Percentiles rank a stretch among this genome's conserved stretches.
These are phyloP conservation scores for Phaetusa simplex DNA, from an alignment of 2,113 vertebrate species.

Conservation along the genomic window DNA sequence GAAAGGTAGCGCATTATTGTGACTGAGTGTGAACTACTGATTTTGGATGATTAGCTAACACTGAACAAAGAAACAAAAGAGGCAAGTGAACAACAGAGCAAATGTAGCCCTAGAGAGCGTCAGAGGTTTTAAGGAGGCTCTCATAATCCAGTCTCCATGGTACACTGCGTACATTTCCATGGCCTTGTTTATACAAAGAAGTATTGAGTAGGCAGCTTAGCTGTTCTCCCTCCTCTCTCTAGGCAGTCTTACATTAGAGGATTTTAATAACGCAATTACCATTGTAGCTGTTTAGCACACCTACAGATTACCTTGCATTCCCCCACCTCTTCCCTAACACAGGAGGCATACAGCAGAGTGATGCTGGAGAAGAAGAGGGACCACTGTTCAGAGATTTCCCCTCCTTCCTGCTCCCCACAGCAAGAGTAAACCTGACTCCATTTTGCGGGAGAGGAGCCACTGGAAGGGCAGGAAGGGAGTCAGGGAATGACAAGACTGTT, in stretches of 20 bases:
- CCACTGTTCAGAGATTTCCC: neutral
- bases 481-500: neutral
- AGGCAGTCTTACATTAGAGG: conserved; percentile 35
- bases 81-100: neutral
- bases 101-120: neutral
- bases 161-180: conserved; percentile 31
- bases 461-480: neutral
- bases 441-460: neutral
- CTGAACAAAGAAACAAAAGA: conserved; percentile 1
- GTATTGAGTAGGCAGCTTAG: conserved; percentile 42
- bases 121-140: conserved; percentile 12
- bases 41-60: neutral
- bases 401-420: neutral
- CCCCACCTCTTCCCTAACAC: neutral
- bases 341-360: neutral
- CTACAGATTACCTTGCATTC: conserved; percentile 6
- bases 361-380: neutral
- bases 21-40: neutral
- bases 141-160: conserved; percentile 21
- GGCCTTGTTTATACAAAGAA: conserved; percentile 46
- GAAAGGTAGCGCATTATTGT: neutral
- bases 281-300: conserved; percentile 37
- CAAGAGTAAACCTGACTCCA: neutral
- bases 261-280: conserved; percentile 51
- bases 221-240: conserved; percentile 41